phyloP scores from a whole-genome alignment of 2,797 vertebrate species.

The Poeciliopsis paucimaculata region DNA sequence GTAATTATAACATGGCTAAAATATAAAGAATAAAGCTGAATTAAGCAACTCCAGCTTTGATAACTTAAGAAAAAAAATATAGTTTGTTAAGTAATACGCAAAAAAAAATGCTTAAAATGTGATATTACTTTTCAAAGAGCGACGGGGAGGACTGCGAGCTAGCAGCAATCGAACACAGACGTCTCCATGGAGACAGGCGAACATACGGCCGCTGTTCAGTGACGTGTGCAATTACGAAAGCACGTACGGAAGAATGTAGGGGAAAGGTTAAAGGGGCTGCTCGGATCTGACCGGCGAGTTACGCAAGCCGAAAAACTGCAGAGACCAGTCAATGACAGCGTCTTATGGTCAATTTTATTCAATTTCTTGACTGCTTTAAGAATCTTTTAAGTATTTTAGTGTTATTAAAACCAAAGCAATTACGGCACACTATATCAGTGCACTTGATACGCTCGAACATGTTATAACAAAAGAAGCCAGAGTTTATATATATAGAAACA shows the following conservation, averaged over 20 bases:
- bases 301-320: conserved; percentile 42
- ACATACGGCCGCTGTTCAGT: conserved; percentile 9
- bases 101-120: neutral
- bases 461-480: neutral
- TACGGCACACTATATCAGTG: neutral
- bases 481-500: neutral
- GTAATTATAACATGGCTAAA: neutral
- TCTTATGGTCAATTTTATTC: neutral
- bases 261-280: conserved; percentile 65
- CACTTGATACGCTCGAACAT: neutral
- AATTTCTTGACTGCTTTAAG: neutral
- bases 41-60: neutral
- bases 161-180: neutral
- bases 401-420: neutral
- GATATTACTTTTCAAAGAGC: neutral
- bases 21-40: neutral
- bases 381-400: neutral
- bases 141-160: neutral
- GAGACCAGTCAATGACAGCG: neutral
- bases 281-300: conserved; percentile 27
- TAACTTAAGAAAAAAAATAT: neutral
- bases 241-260: conserved; percentile 47
- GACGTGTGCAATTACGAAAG: conserved; percentile 35
- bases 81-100: neutral
- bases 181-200: conserved; percentile 52